Evolutionary conservation across 2,797 vertebrate species (phyloP).

Genomic region (Helarctos malayanus): DNA sequence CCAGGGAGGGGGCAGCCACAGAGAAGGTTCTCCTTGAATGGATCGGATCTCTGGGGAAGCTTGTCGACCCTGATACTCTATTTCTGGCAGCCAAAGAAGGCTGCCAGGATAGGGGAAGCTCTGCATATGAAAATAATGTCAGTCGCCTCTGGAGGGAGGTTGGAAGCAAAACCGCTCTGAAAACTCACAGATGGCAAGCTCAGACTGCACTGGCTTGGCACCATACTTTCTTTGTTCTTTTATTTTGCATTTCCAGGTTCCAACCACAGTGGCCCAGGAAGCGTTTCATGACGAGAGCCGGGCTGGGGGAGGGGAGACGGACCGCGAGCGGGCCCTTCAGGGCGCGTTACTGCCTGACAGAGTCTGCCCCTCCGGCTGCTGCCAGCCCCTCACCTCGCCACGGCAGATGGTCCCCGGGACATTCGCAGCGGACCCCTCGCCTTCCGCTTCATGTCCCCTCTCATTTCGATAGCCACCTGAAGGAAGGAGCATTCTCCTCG

Average conservation of each 20-base stretch:
- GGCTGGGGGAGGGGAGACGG: neutral
- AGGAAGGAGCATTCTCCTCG: slow-evolving; percentile 70
- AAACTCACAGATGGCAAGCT: slow-evolving; percentile 67
- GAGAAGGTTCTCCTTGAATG: neutral
- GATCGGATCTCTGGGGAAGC: slow-evolving; percentile 41
- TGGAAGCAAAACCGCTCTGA: slow-evolving; percentile 48
- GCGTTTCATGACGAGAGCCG: neutral
- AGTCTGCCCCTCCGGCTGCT: neutral
- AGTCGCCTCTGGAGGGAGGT: slow-evolving; percentile 10
- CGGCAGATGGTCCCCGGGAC: neutral
- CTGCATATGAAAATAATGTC: slow-evolving; percentile 55
- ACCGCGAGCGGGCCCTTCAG: neutral
- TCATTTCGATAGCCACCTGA: slow-evolving; percentile 63
- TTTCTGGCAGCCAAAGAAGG: slow-evolving; percentile 40
- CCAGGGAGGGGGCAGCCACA: neutral
- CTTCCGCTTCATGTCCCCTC: neutral
- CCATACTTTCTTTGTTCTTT: slow-evolving; percentile 60
- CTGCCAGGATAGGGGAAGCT: slow-evolving; percentile 5
- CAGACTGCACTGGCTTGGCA: slow-evolving; percentile 14
- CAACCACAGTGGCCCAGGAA: neutral
- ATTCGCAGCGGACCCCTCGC: neutral
- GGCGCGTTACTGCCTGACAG: neutral
- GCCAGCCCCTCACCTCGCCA: neutral
- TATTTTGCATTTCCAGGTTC: slow-evolving; percentile 59
- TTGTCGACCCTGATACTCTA: slow-evolving; percentile 1